Percentiles rank a stretch among this genome's conserved stretches.
phyloP scores from a whole-genome alignment of 2,797 vertebrate genomes.

The Hydrocynus forskahlii region DNA sequence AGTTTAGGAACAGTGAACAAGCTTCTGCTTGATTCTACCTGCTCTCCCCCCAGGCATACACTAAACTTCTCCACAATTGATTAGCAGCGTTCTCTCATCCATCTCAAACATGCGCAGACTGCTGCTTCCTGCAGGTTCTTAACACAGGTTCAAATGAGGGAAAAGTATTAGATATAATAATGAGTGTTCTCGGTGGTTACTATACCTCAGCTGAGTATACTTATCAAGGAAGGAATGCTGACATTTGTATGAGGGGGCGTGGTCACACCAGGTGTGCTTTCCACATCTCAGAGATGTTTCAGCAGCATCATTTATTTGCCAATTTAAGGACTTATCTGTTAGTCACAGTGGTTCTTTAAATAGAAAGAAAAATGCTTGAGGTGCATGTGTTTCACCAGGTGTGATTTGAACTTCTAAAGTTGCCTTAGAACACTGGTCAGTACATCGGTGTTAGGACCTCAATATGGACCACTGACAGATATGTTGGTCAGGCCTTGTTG shows the following conservation, averaged over 20 bases:
- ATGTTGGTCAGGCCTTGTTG: too few species aligned
- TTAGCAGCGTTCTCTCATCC: conserved; percentile 5
- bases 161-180: conserved; percentile 23
- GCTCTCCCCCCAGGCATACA: conserved; percentile 34
- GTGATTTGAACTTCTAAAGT: background rate
- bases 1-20: conserved; percentile 34
- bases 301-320: background rate
- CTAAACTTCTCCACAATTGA: background rate
- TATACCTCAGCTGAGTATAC: conserved; percentile 18
- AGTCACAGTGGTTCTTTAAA: background rate
- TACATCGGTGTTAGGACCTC: background rate
- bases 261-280: conserved; percentile 11
- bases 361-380: background rate
- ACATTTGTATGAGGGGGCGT: background rate
- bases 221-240: conserved; percentile 40
- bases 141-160: conserved; percentile 15
- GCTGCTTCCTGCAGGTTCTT: conserved; percentile 17
- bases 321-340: background rate
- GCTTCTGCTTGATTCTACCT: conserved; percentile 42
- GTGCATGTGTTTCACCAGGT: background rate
- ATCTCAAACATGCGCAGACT: conserved; percentile 13
- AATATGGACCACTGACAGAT: too few species aligned
- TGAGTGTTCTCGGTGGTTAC: conserved; percentile 24
- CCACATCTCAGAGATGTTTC: background rate
- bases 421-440: background rate